Evolutionary conservation across 2,113 vertebrate genomes (phyloP), one percentile per base, ranked within the genome.

Genomic region (Vidua chalybeata): DNA sequence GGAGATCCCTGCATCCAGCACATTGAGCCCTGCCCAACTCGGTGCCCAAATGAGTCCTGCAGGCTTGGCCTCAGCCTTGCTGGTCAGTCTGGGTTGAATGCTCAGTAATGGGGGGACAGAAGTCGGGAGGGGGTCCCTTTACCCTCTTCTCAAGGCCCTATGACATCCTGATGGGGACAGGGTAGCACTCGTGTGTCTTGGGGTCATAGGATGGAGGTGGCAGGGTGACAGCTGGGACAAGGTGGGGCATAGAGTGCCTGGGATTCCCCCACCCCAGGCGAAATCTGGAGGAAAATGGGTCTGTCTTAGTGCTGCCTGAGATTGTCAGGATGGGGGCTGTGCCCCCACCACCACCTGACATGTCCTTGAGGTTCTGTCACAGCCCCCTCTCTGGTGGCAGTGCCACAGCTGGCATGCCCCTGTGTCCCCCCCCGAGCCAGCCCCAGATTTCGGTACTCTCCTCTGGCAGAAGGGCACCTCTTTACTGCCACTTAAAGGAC

Each of bases 401-500:
- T 39, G 71, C 43, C 78, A 71, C 31, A 8, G 41, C 35, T 26
- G 15, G 22, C 0, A 0, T 59, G 33, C 37, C 49, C 19, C 39
- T 9, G 18, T 4, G 21, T 84, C 52, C 8, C 49, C 37, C 37
- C 61, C 49, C 7, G 37, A 52, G 64, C 16, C 15, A 20, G 35
- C 39, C 46, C 58, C 72, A 67, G 37, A 23, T 83, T 51, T 52
- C 9, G 71, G 55, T 41, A 13, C 24, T 30, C 28, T 30, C 4
- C 14, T n/a, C 43, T 23, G 67, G 30, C 6, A 1, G 62, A 7
- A 6, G 14, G 4, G 6, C 0, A 3, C 2, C 5, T 62, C 80
- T 62, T 67, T 64, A 39, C 58, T 80, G 20, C 64, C 11, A 2
- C 39, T 17, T 27, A 7, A 37, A 55, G 64, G 28, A 33, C 39